Evolutionary conservation across 2,113 vertebrate species (phyloP).

Genomic region (Zingel zingel): DNA sequence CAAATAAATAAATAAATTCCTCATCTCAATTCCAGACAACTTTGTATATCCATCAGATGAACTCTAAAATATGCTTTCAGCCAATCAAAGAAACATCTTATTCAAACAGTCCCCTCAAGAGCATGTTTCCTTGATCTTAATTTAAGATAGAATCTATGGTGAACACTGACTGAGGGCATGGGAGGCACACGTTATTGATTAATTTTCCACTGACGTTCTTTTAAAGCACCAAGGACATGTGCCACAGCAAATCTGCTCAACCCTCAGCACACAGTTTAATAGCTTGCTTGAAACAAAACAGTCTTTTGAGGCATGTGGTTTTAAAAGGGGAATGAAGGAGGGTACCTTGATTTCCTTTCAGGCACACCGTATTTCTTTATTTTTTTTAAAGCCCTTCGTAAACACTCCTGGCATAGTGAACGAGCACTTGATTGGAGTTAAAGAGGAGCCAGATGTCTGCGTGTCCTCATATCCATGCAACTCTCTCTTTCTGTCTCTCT

Average conservation of each 20-base stretch:
- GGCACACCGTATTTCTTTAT: constrained; percentile 50
- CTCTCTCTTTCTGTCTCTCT: constrained; percentile 36
- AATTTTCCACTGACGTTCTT: constrained; percentile 79
- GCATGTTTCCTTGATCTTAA: constrained; percentile 77
- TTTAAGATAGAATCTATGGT: constrained; percentile 74
- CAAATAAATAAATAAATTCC: constrained; percentile 44
- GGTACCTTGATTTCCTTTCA: constrained; percentile 72
- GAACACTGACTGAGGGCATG: constrained; percentile 65
- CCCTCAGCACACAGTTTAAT: constrained; percentile 70
- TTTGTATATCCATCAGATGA: constrained; percentile 58
- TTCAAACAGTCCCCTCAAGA: constrained; percentile 60
- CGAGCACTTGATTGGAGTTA: constrained; percentile 61
- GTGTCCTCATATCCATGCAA: constrained; percentile 46
- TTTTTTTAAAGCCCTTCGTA: constrained; percentile 58
- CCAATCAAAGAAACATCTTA: constrained; percentile 64
- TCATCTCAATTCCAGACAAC: constrained; percentile 32
- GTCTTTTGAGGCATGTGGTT: constrained; percentile 63
- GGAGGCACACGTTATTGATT: constrained; percentile 72
- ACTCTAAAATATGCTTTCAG: constrained; percentile 61
- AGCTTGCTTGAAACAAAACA: constrained; percentile 77
- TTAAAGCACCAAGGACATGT: constrained; percentile 83
- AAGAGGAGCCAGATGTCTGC: constrained; percentile 65
- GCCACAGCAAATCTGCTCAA: constrained; percentile 79
- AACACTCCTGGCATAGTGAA: constrained; percentile 47
- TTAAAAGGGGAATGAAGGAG: constrained; percentile 52